Percentiles rank a stretch among this genome's conserved stretches.
phyloP scores from a whole-genome alignment of 1,140 invertebrate genomes.

The Aphidius gifuensis region DNA sequence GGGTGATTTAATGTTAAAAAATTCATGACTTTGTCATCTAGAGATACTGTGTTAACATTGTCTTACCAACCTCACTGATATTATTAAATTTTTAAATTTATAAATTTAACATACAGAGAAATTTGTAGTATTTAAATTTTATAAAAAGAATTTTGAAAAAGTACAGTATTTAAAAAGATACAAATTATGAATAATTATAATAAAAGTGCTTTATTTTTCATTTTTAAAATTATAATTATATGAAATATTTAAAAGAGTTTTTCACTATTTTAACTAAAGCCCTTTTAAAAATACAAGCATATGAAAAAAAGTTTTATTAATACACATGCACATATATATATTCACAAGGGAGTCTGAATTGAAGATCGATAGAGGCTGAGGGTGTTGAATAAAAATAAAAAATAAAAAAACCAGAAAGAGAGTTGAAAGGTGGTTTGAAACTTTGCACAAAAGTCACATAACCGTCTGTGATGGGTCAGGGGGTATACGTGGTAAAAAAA shows the following conservation, averaged over 20 bases:
- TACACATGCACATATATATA: constrained; percentile 18
- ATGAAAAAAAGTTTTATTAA: constrained; percentile 16
- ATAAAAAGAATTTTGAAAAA: no score
- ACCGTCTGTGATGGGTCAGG: constrained; percentile 10
- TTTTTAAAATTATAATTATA: no score
- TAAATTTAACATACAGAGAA: no score
- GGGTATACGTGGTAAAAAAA: neutral
- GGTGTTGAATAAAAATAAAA: neutral
- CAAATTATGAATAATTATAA: no score
- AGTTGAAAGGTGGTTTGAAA: constrained; percentile 6
- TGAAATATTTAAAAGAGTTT: neutral
- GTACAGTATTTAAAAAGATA: no score
- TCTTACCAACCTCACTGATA: no score
- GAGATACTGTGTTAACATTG: no score
- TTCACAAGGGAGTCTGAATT: constrained; percentile 14
- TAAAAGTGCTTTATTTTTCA: no score
- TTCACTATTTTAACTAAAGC: constrained; percentile 1
- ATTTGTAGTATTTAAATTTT: no score
- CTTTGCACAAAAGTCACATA: constrained; percentile 27
- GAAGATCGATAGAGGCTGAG: constrained; percentile 21
- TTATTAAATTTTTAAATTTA: no score
- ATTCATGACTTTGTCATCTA: no score
- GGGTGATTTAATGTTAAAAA: no score
- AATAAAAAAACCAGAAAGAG: neutral
- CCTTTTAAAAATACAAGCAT: constrained; percentile 7